phyloP scores from a whole-genome alignment of 2,113 vertebrate genomes.

The Myiozetetes cayanensis region DNA sequence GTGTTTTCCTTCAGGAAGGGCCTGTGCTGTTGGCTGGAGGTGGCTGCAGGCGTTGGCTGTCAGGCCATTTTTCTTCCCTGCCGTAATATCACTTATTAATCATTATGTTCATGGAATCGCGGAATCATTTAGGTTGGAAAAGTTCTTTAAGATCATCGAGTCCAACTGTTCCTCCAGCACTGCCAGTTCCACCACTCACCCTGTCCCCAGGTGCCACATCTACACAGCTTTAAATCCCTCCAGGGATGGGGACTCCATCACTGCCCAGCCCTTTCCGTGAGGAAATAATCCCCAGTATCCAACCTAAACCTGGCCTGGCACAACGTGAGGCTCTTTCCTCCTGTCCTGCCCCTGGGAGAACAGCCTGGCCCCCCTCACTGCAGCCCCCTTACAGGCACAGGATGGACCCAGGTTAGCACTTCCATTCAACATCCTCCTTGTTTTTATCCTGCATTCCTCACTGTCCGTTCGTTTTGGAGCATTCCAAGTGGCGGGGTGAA shows the following conservation, averaged over 20 bases:
- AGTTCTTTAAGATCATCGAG: not conserved
- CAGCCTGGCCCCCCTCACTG: no score
- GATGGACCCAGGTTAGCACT: not conserved
- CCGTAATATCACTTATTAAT: fast-evolving
- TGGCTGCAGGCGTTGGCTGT: not conserved
- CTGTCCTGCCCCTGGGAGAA: not conserved
- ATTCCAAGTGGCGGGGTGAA: not conserved
- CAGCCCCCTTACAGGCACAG: not conserved
- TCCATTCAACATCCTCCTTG: not conserved
- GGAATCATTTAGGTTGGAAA: not conserved
- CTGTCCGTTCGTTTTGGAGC: not conserved
- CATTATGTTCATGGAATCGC: not conserved
- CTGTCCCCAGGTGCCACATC: not conserved
- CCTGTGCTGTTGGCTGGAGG: not conserved
- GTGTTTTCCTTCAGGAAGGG: not conserved
- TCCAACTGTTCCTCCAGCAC: not conserved
- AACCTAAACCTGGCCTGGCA: not conserved
- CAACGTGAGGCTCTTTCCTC: not conserved
- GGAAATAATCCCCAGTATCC: not conserved
- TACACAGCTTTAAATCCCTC: not conserved
- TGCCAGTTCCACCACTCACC: not conserved
- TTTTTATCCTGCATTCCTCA: not conserved
- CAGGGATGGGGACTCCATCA: not conserved
- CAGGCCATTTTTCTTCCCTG: not conserved
- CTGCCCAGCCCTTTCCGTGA: not conserved